Conservation (phyloP, 2,797 vertebrate species). For the Rhynchotus rufescens region DNA sequence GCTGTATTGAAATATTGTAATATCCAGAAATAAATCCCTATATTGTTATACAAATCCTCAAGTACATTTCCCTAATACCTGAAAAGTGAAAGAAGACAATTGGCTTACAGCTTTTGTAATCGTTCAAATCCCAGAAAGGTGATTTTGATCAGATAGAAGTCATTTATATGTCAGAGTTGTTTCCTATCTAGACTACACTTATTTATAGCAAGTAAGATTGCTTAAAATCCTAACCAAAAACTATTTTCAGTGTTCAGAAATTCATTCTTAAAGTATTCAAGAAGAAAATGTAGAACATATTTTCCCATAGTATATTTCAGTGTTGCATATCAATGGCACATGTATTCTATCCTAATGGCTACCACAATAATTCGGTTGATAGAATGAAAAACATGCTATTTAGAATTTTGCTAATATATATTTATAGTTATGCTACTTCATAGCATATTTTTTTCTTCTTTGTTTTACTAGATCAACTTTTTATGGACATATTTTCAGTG, state of each 20-base stretch:
- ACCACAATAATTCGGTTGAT: background rate
- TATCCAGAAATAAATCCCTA: background rate
- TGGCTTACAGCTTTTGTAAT: background rate
- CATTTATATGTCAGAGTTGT: background rate
- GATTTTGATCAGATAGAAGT: background rate
- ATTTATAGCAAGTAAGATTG: background rate
- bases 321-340: background rate
- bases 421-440: background rate
- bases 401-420: background rate
- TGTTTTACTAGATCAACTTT: background rate
- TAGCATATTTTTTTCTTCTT: background rate
- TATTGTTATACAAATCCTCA: background rate
- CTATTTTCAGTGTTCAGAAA: background rate
- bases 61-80: background rate
- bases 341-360: background rate
- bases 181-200: background rate
- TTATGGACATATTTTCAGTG: background rate
- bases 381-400: background rate
- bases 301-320: background rate
- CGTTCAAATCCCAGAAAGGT: slow-evolving; percentile 26
- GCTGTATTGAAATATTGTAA: background rate
- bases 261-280: slow-evolving; percentile 10
- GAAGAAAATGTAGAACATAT: background rate
- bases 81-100: background rate
- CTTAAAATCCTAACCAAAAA: background rate